Percentiles rank a stretch among this genome's conserved stretches.
These are phyloP conservation scores for Aleadryas rufinucha DNA, from an alignment of 2,113 vertebrate species.

Conservation along the genomic window DNA sequence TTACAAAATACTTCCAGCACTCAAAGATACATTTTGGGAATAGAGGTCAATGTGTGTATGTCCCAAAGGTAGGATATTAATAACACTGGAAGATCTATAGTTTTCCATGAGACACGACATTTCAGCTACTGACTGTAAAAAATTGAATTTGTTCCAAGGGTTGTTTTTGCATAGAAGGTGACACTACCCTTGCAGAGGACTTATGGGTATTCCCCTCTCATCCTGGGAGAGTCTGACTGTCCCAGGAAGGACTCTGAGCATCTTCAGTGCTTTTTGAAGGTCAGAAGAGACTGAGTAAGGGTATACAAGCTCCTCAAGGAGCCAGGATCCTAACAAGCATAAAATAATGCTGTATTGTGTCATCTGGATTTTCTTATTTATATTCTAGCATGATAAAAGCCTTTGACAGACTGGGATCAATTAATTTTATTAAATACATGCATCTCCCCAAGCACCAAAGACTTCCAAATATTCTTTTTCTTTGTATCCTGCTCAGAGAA, in stretches of 20 bases:
- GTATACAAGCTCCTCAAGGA: neutral
- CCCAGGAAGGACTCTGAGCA: neutral
- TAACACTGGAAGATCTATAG: constrained; percentile 39
- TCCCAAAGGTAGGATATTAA: constrained; percentile 44
- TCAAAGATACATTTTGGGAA: constrained; percentile 2
- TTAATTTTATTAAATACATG: neutral
- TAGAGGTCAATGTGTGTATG: neutral
- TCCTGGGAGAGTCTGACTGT: neutral
- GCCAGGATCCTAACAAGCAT: neutral
- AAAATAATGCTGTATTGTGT: neutral
- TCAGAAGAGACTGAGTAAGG: neutral
- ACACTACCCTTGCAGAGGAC: constrained; percentile 13
- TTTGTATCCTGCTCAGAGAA: neutral
- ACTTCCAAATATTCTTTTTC: neutral
- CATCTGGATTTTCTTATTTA: neutral
- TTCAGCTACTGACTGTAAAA: constrained; percentile 30
- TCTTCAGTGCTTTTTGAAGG: neutral
- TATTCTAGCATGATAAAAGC: neutral
- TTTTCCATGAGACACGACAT: constrained; percentile 3
- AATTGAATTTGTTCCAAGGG: constrained; percentile 31
- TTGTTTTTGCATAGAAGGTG: constrained; percentile 39
- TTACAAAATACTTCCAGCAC: neutral
- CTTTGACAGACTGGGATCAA: neutral
- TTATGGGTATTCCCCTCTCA: neutral
- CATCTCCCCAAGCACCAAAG: neutral